Base-by-base conservation (phyloP, 1,140 invertebrate species). In the Drosophila carrolli region DNA sequence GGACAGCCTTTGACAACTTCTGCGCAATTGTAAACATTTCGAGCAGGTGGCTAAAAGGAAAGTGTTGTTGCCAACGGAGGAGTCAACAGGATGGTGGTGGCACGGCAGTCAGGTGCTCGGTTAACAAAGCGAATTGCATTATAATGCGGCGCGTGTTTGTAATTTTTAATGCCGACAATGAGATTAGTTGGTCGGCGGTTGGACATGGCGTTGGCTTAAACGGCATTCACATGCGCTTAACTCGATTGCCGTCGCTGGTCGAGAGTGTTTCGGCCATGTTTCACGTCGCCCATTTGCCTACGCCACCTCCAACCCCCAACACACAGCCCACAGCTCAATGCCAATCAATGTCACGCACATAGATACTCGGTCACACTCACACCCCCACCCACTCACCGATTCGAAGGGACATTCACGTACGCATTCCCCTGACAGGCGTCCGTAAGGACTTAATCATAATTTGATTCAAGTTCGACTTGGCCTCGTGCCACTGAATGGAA, bases 391-490 rank as follows among this genome's bases (percentile, higher is more conserved):
- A 10, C 54, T 75, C 41, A 53, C 47, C 57, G 29, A 74, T 16
- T 43, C 43, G 54, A 4, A 38, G 54, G 62, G 37, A 67, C 44
- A 58, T 71, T 72, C 66, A 71, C 68, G 66, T 53, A 72, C 68
- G 54, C 56, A 76, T 77, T 68, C 74, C 73, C 73, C 32, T 59
- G 63, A 76, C 74, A 76, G 74, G 74, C 73, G 74, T 77, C 73
- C 74, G 74, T 76, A 76, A 77, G 73, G 74, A 77, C 74, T 77
- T 77, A 77, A 77, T 77, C 74, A 76, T 77, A 77, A 77, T 77
- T 67, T 77, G 62, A 77, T 77, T 77, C 73, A 56, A 77, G 53
- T 73, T 70, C 70, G 66, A 71, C 57, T 55, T 55, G 51, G 68
- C 74, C 55, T 77, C 74, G 74, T 77, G 74, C 74, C 73, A 60